Conservation (phyloP, 2,797 vertebrate genomes). For the Zalophus californianus region DNA sequence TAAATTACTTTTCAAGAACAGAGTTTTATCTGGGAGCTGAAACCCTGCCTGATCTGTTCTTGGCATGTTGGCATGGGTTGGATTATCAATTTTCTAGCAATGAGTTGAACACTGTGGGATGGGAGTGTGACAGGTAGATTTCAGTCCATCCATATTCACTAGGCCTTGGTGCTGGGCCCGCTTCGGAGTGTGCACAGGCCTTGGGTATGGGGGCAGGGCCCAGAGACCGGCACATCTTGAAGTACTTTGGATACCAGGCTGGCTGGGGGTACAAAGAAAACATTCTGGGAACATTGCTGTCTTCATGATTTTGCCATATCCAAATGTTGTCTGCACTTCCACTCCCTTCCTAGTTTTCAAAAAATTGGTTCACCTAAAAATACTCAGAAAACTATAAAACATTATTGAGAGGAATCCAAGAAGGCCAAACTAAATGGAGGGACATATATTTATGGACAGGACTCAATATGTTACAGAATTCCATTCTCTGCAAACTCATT, state of each 20-base stretch:
- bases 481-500: not conserved
- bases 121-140: fast-evolving
- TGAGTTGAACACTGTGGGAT: not conserved
- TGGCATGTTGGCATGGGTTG: not conserved
- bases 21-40: not conserved
- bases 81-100: not conserved
- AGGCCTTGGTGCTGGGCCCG: not conserved
- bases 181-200: not conserved
- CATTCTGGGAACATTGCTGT: not conserved
- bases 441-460: not conserved
- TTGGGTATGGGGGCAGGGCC: no score
- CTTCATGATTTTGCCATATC: not conserved
- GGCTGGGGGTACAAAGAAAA: not conserved
- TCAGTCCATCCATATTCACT: fast-evolving
- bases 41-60: not conserved
- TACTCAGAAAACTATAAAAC: not conserved
- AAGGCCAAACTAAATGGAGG: not conserved
- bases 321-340: not conserved
- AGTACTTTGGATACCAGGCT: not conserved
- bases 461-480: constrained; percentile 1
- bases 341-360: not conserved
- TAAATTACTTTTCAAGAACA: not conserved
- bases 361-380: constrained; percentile 4
- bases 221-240: not conserved
- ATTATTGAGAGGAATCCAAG: constrained; percentile 23